phyloP scores from a whole-genome alignment of 2,797 vertebrate genomes.

The Myioborus miniatus region DNA sequence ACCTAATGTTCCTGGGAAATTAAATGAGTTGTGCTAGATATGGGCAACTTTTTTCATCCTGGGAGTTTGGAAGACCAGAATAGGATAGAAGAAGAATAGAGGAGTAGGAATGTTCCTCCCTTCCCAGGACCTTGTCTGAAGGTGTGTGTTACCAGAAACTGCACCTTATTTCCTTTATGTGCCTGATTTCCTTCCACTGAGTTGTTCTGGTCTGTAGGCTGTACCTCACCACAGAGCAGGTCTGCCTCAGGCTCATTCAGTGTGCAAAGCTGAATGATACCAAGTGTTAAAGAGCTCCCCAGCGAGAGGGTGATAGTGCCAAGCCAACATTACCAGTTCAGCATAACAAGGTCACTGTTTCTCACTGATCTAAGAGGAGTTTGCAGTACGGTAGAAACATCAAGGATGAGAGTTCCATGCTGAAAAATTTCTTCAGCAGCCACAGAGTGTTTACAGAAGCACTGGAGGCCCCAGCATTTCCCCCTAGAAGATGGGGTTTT shows the following conservation, averaged over 20 bases:
- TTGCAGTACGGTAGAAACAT: neutral
- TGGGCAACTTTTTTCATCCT: neutral
- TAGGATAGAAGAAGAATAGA: neutral
- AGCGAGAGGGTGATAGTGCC: neutral
- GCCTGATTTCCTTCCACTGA: neutral
- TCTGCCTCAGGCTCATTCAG: neutral
- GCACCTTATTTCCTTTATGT: neutral
- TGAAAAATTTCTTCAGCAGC: neutral
- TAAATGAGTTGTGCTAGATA: neutral
- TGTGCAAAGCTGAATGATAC: neutral
- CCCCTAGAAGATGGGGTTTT: neutral
- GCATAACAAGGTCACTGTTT: neutral
- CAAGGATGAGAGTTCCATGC: neutral
- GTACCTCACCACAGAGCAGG: neutral
- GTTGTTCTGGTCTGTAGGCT: neutral
- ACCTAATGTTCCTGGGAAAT: neutral
- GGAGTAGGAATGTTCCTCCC: neutral
- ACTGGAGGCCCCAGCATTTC: neutral
- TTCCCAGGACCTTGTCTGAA: neutral
- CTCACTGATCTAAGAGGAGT: neutral
- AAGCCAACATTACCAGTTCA: neutral
- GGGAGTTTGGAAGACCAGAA: neutral
- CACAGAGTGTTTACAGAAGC: neutral
- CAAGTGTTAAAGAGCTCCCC: neutral
- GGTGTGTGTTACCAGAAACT: neutral